phyloP scores from a whole-genome alignment of 2,888 invertebrate species.

The Resseliella maxima region DNA sequence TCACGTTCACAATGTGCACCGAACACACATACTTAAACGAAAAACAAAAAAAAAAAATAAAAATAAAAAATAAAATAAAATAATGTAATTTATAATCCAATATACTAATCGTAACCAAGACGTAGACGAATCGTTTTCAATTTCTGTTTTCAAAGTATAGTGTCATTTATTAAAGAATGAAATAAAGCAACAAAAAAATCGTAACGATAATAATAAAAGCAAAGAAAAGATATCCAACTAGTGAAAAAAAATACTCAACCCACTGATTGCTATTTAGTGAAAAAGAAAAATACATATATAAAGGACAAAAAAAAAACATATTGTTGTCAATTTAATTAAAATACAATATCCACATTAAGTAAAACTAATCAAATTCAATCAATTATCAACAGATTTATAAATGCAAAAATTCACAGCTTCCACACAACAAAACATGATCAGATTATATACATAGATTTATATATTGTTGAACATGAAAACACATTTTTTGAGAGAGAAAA shows the following conservation, averaged over 20 bases:
- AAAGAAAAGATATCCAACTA: slow-evolving; percentile 10
- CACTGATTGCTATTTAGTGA: not conserved
- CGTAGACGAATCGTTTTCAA: slow-evolving; percentile 29
- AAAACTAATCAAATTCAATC: not conserved
- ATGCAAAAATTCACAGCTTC: slow-evolving; percentile 32
- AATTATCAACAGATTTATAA: slow-evolving; percentile 1
- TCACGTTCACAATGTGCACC: not conserved
- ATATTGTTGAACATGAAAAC: no score
- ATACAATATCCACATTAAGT: not conserved
- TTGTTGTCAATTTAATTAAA: slow-evolving; percentile 40
- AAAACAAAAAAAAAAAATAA: not conserved
- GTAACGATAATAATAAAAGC: not conserved
- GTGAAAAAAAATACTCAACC: slow-evolving; percentile 13
- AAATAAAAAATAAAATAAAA: no score
- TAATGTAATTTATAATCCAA: slow-evolving; percentile 45
- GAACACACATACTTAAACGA: not conserved
- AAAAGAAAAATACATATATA: not conserved
- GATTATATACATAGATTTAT: not conserved
- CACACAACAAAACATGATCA: slow-evolving; percentile 1
- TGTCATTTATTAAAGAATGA: not conserved
- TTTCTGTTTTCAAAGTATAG: not conserved
- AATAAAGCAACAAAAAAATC: not conserved
- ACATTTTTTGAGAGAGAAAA: no score
- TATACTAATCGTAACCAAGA: slow-evolving; percentile 23
- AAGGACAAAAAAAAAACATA: no score